These are phyloP conservation scores for Mallotus villosus DNA, from an alignment of 2,797 vertebrate species.

Conservation along the genomic window DNA sequence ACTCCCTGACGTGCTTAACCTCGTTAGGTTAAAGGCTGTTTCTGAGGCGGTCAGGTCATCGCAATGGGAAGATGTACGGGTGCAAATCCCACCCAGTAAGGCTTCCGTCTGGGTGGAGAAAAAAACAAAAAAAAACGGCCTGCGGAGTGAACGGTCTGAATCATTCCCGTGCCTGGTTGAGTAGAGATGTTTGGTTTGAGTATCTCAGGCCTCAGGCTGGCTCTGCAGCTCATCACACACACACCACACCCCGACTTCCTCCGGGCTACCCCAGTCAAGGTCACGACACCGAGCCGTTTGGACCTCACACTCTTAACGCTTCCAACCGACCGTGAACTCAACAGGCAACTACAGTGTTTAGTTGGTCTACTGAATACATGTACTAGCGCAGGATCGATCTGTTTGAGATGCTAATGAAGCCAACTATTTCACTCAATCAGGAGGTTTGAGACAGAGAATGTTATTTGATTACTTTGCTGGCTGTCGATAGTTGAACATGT, in stretches of 20 bases:
- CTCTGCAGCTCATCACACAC: background rate
- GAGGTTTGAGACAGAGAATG: conserved; percentile 25
- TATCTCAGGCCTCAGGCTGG: conserved; percentile 15
- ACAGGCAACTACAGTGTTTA: conserved; percentile 27
- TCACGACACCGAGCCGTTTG: conserved; percentile 8
- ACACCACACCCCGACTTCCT: conserved; percentile 1
- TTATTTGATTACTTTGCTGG: conserved; percentile 33
- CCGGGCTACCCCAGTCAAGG: conserved; percentile 18
- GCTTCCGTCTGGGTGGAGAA: too few species aligned
- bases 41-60: too few species aligned
- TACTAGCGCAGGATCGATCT: conserved; percentile 36
- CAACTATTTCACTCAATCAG: conserved; percentile 29
- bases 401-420: conserved; percentile 18
- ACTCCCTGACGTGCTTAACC: too few species aligned
- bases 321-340: background rate
- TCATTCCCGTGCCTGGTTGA: conserved; percentile 49
- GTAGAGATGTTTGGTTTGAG: conserved; percentile 37
- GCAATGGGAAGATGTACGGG: too few species aligned
- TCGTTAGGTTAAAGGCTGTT: too few species aligned
- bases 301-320: background rate
- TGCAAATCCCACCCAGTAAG: too few species aligned
- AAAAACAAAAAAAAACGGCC: too few species aligned
- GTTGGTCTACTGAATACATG: conserved; percentile 43
- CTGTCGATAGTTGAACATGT: conserved; percentile 34
- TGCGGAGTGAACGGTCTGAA: conserved; percentile 29